Evolutionary conservation across 2,888 invertebrate species (phyloP).

Genomic region (Andrena trimmerana): DNA sequence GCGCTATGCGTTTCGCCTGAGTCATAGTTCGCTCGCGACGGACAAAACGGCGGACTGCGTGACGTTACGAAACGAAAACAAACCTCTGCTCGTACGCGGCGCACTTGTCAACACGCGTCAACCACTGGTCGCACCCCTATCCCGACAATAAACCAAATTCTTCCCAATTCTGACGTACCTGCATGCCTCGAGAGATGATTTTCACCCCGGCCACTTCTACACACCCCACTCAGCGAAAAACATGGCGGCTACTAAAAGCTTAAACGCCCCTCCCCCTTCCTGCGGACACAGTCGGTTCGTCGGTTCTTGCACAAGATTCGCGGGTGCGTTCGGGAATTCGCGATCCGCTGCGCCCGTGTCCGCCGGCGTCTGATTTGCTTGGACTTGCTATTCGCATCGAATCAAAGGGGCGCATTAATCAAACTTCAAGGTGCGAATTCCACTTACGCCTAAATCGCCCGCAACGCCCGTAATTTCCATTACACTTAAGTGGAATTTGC

Average conservation of each 20-base stretch:
- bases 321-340: slow-evolving; percentile 30
- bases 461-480: no score
- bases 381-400: no score
- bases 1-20: slow-evolving; percentile 78
- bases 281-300: slow-evolving; percentile 1
- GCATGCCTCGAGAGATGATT: slow-evolving; percentile 85
- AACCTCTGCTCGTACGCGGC: neutral
- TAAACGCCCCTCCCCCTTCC: slow-evolving; percentile 66
- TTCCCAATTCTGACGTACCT: slow-evolving; percentile 77
- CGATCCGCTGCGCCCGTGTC: neutral
- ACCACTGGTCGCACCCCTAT: neutral
- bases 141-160: slow-evolving; percentile 24
- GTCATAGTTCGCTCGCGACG: slow-evolving; percentile 74
- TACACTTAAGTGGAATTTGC: no score
- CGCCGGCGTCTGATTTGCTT: no score
- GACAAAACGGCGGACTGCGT: slow-evolving; percentile 63
- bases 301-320: slow-evolving; percentile 49
- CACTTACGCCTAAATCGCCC: no score
- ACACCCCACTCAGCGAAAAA: slow-evolving; percentile 91
- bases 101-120: slow-evolving; percentile 14
- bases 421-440: no score
- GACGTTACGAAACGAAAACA: slow-evolving; percentile 78
- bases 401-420: no score
- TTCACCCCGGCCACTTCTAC: slow-evolving; percentile 85
- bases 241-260: slow-evolving; percentile 88